Evolutionary conservation across 2,797 vertebrate genomes (phyloP).

Genomic region (Peromyscus eremicus): DNA sequence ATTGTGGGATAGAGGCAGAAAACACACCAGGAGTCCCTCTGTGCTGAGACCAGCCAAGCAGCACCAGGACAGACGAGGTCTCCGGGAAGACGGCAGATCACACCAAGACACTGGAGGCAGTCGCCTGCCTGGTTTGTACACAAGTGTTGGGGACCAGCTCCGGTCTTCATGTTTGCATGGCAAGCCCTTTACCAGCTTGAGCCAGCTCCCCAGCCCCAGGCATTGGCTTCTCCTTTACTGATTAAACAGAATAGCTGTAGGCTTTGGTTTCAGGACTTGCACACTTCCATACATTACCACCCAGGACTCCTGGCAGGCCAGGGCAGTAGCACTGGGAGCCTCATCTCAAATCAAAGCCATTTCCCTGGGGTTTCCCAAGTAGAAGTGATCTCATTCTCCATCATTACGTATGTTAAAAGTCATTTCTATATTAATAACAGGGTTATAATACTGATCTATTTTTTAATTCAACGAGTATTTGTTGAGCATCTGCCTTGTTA

Average conservation of each 20-base stretch:
- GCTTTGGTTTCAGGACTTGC: background rate
- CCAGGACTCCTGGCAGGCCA: background rate
- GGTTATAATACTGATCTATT: background rate
- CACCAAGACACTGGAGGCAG: background rate
- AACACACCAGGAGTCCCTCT: background rate
- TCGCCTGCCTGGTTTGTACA: background rate
- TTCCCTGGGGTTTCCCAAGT: background rate
- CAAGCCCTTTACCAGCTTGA: background rate
- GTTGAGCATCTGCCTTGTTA: background rate
- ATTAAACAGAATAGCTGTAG: background rate
- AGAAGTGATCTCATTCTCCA: background rate
- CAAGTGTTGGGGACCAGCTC: background rate
- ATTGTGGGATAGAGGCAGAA: background rate
- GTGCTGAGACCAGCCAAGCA: background rate
- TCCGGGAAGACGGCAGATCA: background rate
- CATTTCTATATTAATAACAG: background rate
- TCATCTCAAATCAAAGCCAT: background rate
- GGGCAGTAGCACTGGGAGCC: background rate
- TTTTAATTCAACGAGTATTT: background rate
- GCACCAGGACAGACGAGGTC: background rate
- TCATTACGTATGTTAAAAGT: background rate
- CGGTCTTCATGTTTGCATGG: background rate
- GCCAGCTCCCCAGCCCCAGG: no score
- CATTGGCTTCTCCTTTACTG: background rate
- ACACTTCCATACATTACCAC: no score